phyloP scores from a whole-genome alignment of 1,140 invertebrate species.

The Coboldia fuscipes region DNA sequence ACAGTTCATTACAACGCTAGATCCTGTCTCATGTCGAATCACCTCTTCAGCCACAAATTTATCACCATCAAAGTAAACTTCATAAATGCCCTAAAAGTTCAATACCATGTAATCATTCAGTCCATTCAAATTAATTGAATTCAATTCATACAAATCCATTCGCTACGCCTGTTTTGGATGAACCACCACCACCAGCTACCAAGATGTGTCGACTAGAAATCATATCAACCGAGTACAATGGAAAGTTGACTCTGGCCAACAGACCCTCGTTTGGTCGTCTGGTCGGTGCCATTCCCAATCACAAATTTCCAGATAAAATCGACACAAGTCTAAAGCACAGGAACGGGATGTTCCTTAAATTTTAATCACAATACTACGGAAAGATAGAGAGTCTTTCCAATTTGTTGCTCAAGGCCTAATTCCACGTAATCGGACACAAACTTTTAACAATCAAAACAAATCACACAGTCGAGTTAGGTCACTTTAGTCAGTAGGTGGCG shows the following conservation, averaged over 20 bases:
- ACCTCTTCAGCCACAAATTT: slow-evolving; percentile 69
- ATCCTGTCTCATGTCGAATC: slow-evolving; percentile 67
- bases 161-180: slow-evolving; percentile 81
- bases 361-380: too few species aligned
- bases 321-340: too few species aligned
- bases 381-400: too few species aligned
- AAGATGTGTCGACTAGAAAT: slow-evolving; percentile 80
- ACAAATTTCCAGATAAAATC: too few species aligned
- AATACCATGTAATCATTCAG: slow-evolving; percentile 13
- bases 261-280: slow-evolving; percentile 34
- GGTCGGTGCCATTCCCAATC: slow-evolving; percentile 15
- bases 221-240: slow-evolving; percentile 73
- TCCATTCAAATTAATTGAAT: not conserved
- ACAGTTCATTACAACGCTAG: slow-evolving; percentile 82
- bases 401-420: too few species aligned
- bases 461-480: too few species aligned
- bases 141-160: slow-evolving; percentile 67
- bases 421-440: too few species aligned
- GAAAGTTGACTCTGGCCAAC: slow-evolving; percentile 74
- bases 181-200: slow-evolving; percentile 86
- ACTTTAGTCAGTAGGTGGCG: too few species aligned
- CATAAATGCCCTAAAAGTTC: slow-evolving; percentile 73
- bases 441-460: too few species aligned
- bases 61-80: slow-evolving; percentile 59
- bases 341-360: too few species aligned